These are phyloP conservation scores for Sebastes iracundus DNA, from an alignment of 2,797 vertebrate genomes.

Conservation along the genomic window DNA sequence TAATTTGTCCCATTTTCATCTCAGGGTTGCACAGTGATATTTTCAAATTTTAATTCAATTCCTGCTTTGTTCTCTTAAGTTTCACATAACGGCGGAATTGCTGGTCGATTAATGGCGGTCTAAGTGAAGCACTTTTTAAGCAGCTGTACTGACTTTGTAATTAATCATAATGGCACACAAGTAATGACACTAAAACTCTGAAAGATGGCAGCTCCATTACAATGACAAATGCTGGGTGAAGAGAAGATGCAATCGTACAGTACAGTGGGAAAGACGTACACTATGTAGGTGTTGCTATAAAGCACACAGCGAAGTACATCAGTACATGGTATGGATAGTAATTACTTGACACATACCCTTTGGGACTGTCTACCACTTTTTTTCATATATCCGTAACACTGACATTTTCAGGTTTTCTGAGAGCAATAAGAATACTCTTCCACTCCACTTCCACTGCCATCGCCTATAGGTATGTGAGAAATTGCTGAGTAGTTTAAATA, in stretches of 20 bases:
- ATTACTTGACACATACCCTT: not conserved
- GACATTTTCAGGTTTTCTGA: conserved; percentile 38
- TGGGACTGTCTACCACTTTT: not conserved
- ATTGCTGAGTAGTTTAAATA: conserved; percentile 69
- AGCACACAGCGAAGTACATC: not conserved
- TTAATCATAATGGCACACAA: conserved; percentile 12
- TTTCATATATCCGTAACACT: not conserved
- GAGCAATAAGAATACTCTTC: conserved; percentile 33
- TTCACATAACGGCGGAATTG: not conserved
- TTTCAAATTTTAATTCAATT: not conserved
- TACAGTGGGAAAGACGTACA: not conserved
- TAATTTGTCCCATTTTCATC: not conserved
- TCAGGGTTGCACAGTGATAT: not conserved
- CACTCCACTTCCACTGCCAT: conserved; percentile 14
- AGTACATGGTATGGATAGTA: not conserved
- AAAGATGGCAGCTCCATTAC: conserved; percentile 20
- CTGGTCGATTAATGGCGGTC: not conserved
- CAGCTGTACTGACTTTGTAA: conserved; percentile 10
- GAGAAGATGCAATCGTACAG: not conserved
- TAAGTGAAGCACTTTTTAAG: not conserved
- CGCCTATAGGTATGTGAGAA: conserved; percentile 45
- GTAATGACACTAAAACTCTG: not conserved
- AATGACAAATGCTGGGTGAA: conserved; percentile 7
- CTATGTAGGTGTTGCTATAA: not conserved
- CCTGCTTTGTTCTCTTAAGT: conserved; percentile 7